A percentile compares a stretch with the other conserved stretches of the same genome.
Conservation (phyloP, 2,888 invertebrate species). For the Metellina segmentata region DNA sequence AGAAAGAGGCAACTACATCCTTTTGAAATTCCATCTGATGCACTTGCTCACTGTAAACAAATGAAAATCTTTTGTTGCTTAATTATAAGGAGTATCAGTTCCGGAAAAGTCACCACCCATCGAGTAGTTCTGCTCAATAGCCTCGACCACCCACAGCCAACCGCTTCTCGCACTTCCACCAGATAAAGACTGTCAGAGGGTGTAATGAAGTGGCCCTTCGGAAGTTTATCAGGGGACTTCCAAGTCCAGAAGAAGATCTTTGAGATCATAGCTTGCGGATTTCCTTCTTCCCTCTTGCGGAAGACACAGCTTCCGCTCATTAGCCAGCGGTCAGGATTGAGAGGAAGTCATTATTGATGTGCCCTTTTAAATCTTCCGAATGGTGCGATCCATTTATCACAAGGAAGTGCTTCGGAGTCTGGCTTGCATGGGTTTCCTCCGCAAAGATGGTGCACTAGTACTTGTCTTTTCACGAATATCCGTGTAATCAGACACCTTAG, state of each 20-base stretch:
- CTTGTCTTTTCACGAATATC: not conserved
- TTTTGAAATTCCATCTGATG: too few relatives aligned
- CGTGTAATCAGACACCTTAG: not conserved
- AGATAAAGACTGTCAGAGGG: conserved; percentile 39
- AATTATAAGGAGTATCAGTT: too few relatives aligned
- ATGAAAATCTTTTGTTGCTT: too few relatives aligned
- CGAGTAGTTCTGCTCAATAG: not conserved
- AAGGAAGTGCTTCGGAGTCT: not conserved
- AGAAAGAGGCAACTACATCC: too few relatives aligned
- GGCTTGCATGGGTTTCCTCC: not conserved
- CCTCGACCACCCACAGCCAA: conserved; percentile 38
- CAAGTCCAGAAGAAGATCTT: conserved; percentile 64
- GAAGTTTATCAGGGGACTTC: conserved; percentile 67
- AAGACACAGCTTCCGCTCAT: conserved; percentile 72
- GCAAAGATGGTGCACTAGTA: not conserved
- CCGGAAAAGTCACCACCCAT: too few relatives aligned
- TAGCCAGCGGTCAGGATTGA: conserved; percentile 44
- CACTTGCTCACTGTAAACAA: too few relatives aligned
- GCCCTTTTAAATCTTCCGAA: conserved; percentile 51
- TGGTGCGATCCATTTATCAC: not conserved
- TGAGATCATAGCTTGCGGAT: conserved; percentile 57
- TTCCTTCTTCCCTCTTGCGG: conserved; percentile 62
- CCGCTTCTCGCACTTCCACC: not conserved
- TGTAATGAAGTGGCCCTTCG: conserved; percentile 57
- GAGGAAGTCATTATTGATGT: conserved; percentile 70